A percentile compares a stretch with the other conserved stretches of the same genome.
Evolutionary conservation across 2,797 vertebrate species (phyloP).

Genomic region (Hippopotamyrus pictus): DNA sequence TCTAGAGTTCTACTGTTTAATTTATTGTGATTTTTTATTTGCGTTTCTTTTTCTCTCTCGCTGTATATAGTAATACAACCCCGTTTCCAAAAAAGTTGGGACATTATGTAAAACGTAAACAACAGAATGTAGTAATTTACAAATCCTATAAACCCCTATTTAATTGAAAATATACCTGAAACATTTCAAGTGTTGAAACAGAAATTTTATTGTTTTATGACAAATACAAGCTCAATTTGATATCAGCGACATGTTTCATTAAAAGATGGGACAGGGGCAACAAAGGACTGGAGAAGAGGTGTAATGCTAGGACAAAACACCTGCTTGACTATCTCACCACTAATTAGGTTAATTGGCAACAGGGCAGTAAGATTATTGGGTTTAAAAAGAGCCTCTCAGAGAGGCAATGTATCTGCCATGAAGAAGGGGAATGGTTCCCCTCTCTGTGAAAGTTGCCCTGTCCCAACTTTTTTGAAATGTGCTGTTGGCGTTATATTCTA

Average conservation of each 20-base stretch:
- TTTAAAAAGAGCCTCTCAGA: neutral
- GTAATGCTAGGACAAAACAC: neutral
- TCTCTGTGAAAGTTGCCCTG: neutral
- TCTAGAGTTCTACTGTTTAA: neutral
- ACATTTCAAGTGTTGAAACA: neutral
- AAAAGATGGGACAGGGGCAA: neutral
- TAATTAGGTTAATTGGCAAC: neutral
- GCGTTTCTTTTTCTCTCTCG: neutral
- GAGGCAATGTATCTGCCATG: neutral
- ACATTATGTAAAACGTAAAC: neutral
- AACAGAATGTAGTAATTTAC: neutral
- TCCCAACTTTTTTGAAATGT: neutral
- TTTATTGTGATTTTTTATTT: neutral
- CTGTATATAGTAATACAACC: neutral
- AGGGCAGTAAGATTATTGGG: neutral
- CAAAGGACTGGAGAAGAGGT: neutral
- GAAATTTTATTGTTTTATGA: neutral
- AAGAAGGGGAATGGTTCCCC: neutral
- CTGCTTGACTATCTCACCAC: neutral
- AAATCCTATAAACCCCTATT: neutral
- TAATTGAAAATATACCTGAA: neutral
- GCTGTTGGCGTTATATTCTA: neutral
- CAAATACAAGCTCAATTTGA: neutral
- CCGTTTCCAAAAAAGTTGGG: neutral
- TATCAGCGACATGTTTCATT: neutral